phyloP scores from a whole-genome alignment of 2,888 invertebrate genomes.

The Toxonevra muliebris region DNA sequence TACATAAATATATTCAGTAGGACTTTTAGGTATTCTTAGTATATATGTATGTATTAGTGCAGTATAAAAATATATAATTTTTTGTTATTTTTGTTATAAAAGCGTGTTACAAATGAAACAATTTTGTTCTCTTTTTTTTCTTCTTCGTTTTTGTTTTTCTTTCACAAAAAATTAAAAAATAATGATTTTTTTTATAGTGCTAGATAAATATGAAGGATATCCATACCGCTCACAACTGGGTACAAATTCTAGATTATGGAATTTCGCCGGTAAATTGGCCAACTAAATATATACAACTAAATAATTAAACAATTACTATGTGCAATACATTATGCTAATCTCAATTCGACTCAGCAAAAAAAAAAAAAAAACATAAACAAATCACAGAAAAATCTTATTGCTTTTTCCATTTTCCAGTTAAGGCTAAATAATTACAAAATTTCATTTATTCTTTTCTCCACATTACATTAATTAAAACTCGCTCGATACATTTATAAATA shows the following conservation, averaged over 20 bases:
- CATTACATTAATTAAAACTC: not conserved
- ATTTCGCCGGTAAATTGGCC: constrained; percentile 66
- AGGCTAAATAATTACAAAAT: too few relatives aligned
- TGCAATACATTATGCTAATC: constrained; percentile 1
- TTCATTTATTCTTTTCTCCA: too few relatives aligned
- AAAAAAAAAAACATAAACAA: too few relatives aligned
- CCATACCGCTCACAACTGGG: constrained; percentile 65
- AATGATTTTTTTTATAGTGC: constrained; percentile 54
- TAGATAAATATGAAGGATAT: constrained; percentile 66
- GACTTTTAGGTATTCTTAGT: constrained; percentile 44
- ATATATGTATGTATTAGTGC: too few relatives aligned
- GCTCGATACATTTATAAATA: constrained; percentile 15
- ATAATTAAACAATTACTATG: constrained; percentile 29
- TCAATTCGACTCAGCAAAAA: too few relatives aligned
- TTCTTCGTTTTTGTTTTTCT: constrained; percentile 32
- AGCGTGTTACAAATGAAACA: constrained; percentile 2
- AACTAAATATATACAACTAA: constrained; percentile 40
- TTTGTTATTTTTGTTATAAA: constrained; percentile 30
- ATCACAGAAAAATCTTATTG: too few relatives aligned
- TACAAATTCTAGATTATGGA: constrained; percentile 65
- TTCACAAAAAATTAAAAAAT: constrained; percentile 40
- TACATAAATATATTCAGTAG: not conserved
- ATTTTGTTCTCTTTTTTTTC: constrained; percentile 33
- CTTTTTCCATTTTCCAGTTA: too few relatives aligned
- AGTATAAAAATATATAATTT: constrained; percentile 26